phyloP scores from a whole-genome alignment of 2,888 invertebrate genomes.

The Halictus quadricinctus region DNA sequence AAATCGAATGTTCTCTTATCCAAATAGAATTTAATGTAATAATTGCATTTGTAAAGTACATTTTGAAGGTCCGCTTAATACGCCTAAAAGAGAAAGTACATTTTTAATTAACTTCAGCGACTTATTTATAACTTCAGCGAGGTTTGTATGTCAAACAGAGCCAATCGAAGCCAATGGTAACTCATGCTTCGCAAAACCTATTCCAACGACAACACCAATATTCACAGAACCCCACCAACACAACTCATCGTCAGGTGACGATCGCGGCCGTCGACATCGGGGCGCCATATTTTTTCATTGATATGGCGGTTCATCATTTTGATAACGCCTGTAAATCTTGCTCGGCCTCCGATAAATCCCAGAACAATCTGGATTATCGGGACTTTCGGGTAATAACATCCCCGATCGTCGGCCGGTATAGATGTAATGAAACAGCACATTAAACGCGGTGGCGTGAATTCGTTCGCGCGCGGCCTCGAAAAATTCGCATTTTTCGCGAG shows the following conservation, averaged over 20 bases:
- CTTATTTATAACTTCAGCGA: too few species aligned
- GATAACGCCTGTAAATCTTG: constrained; percentile 13
- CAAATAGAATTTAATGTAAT: too few species aligned
- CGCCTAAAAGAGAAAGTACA: too few species aligned
- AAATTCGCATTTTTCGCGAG: constrained; percentile 28
- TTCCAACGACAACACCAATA: neutral
- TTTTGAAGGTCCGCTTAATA: too few species aligned
- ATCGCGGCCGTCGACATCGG: neutral
- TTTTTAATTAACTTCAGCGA: too few species aligned
- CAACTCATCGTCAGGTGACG: neutral
- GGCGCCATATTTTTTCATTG: constrained; percentile 5
- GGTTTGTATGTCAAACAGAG: neutral
- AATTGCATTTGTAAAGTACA: too few species aligned
- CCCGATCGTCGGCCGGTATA: neutral
- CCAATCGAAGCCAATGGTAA: neutral
- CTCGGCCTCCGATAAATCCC: constrained; percentile 1
- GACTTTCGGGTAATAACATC: neutral
- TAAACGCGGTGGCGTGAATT: constrained; percentile 1
- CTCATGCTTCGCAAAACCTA: neutral
- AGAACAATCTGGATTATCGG: constrained; percentile 10
- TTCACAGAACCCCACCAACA: neutral
- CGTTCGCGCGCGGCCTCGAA: neutral
- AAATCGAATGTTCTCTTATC: too few species aligned
- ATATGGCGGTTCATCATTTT: constrained; percentile 9
- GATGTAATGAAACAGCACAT: constrained; percentile 10